These are phyloP conservation scores for Numenius phaeopus DNA, from an alignment of 2,797 vertebrate species.

Conservation along the genomic window DNA sequence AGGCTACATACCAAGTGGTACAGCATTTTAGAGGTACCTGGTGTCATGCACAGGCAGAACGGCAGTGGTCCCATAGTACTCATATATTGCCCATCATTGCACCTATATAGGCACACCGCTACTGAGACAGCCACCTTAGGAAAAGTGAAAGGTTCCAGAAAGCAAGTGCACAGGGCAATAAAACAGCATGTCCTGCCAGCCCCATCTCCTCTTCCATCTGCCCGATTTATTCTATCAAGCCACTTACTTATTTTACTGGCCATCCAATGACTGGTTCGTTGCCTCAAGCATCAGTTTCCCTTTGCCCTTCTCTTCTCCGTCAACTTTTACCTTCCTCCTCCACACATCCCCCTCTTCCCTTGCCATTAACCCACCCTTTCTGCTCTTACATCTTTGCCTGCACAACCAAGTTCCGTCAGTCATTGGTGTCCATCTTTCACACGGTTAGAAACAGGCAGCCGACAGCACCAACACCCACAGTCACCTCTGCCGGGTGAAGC, in stretches of 20 bases:
- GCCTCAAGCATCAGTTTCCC: not conserved
- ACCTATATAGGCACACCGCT: fast-evolving
- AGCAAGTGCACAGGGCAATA: not conserved
- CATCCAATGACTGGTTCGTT: not conserved
- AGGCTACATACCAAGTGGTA: not conserved
- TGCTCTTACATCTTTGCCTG: not conserved
- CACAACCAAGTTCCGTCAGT: not conserved
- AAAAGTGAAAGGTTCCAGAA: not conserved
- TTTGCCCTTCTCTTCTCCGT: not conserved
- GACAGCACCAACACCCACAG: not conserved
- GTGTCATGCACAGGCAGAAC: fast-evolving
- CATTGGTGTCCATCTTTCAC: not conserved
- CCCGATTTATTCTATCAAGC: not conserved
- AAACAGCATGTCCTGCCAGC: not conserved
- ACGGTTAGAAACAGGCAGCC: fast-evolving
- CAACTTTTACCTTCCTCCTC: not conserved
- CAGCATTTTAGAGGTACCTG: not conserved
- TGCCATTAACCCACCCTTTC: not conserved
- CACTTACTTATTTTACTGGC: not conserved
- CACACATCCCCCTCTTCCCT: not conserved
- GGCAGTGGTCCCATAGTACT: not conserved
- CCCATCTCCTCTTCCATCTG: not conserved
- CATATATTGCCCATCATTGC: not conserved
- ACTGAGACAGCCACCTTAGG: not conserved
- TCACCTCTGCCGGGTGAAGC: not conserved